phyloP scores from a whole-genome alignment of 1,140 invertebrate species.

The Diuraphis noxia region DNA sequence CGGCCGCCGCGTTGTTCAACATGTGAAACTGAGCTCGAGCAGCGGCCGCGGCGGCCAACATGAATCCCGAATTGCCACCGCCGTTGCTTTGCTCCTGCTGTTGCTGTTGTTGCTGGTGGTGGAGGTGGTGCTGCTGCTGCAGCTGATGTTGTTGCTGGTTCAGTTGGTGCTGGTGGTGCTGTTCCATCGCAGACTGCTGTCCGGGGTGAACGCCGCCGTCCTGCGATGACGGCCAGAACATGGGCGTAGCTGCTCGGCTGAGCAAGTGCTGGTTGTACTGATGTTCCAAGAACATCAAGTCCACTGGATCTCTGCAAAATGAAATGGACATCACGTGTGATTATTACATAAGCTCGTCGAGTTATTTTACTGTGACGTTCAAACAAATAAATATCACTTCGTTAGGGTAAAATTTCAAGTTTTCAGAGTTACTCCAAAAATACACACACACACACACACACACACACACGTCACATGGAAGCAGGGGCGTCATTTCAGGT shows the following conservation, averaged over 20 bases:
- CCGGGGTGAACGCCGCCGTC: conserved; percentile 40
- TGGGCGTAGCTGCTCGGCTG: conserved; percentile 46
- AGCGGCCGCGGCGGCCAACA: conserved; percentile 46
- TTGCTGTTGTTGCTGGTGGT: conserved; percentile 1
- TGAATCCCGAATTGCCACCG: conserved; percentile 19
- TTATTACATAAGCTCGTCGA: background rate
- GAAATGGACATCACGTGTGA: background rate
- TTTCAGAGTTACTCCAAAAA: no score
- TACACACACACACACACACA: no score
- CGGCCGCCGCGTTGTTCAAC: conserved; percentile 42
- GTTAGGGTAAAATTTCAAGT: no score
- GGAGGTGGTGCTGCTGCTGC: background rate
- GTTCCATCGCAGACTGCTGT: conserved; percentile 37
- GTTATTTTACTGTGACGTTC: background rate
- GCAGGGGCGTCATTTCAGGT: no score
- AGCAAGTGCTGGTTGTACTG: conserved; percentile 64
- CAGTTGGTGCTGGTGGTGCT: background rate
- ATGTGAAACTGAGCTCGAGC: conserved; percentile 34
- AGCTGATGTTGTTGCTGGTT: background rate
- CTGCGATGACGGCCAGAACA: conserved; percentile 52
- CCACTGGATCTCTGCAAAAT: conserved; percentile 68
- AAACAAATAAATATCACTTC: no score
- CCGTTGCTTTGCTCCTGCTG: conserved; percentile 7
- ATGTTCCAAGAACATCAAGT: conserved; percentile 69
- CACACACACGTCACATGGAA: no score